phyloP scores from a whole-genome alignment of 2,888 invertebrate species.

The Tachina fera region DNA sequence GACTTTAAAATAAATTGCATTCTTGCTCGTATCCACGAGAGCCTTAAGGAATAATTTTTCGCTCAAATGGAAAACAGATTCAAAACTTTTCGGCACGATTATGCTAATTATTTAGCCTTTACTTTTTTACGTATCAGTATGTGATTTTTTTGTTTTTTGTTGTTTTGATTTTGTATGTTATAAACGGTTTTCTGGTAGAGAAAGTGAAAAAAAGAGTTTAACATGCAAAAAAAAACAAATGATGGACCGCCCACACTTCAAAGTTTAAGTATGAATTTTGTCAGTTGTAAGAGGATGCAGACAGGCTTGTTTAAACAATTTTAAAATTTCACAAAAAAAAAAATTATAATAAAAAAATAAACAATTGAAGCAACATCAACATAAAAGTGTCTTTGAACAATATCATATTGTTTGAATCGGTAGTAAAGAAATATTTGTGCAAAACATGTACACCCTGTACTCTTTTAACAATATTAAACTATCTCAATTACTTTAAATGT shows the following conservation, averaged over 20 bases:
- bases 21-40: conserved; percentile 2
- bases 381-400: conserved; percentile 53
- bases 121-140: conserved; percentile 4
- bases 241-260: conserved; percentile 53
- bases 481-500: neutral
- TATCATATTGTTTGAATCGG: conserved; percentile 48
- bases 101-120: conserved; percentile 64
- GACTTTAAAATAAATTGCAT: conserved; percentile 20
- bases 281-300: conserved; percentile 19
- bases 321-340: conserved; percentile 68
- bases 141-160: too few relatives aligned
- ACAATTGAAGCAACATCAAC: conserved; percentile 65
- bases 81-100: conserved; percentile 62
- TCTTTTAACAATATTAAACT: neutral
- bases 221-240: conserved; percentile 16
- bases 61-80: neutral
- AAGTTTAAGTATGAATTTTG: conserved; percentile 39
- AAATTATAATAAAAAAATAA: conserved; percentile 25
- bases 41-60: conserved; percentile 28
- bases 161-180: conserved; percentile 33
- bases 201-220: conserved; percentile 39
- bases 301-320: conserved; percentile 60
- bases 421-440: neutral
- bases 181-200: conserved; percentile 42
- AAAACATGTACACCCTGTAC: neutral